These are phyloP conservation scores for Lasioglossum zephyrum DNA, from an alignment of 2,888 invertebrate species.

Conservation along the genomic window DNA sequence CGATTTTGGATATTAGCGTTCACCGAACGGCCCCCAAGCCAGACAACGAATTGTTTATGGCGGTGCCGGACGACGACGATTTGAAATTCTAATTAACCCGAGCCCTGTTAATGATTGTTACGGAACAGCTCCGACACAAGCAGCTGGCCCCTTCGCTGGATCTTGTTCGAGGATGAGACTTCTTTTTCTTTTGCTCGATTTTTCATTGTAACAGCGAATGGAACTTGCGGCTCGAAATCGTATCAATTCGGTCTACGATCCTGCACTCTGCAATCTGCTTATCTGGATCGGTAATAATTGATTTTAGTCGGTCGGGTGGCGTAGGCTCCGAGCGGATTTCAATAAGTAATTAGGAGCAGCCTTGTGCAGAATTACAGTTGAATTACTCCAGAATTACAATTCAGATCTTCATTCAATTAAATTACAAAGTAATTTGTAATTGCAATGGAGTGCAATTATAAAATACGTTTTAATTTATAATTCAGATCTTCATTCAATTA, in stretches of 20 bases:
- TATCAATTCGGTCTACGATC: neutral
- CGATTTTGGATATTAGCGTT: conserved; percentile 29
- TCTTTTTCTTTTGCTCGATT: neutral
- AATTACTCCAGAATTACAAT: too few species aligned
- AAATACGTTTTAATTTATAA: too few species aligned
- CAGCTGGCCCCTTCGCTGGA: neutral
- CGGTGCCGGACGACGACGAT: conserved; percentile 19
- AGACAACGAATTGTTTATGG: conserved; percentile 39
- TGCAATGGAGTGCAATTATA: too few species aligned
- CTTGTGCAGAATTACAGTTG: too few species aligned
- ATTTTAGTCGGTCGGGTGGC: neutral
- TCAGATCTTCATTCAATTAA: too few species aligned
- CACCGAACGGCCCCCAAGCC: neutral
- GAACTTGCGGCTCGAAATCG: neutral
- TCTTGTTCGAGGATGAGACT: neutral
- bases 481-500: too few species aligned
- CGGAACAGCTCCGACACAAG: neutral
- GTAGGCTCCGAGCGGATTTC: neutral
- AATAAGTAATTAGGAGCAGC: neutral
- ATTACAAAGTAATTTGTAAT: too few species aligned
- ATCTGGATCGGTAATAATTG: conserved; percentile 1
- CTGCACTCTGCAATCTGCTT: neutral
- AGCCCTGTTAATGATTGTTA: conserved; percentile 44
- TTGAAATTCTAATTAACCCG: conserved; percentile 56
- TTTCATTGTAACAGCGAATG: neutral